These are phyloP conservation scores for Sphenodon punctatus DNA, from an alignment of 2,797 vertebrate species.

Conservation along the genomic window DNA sequence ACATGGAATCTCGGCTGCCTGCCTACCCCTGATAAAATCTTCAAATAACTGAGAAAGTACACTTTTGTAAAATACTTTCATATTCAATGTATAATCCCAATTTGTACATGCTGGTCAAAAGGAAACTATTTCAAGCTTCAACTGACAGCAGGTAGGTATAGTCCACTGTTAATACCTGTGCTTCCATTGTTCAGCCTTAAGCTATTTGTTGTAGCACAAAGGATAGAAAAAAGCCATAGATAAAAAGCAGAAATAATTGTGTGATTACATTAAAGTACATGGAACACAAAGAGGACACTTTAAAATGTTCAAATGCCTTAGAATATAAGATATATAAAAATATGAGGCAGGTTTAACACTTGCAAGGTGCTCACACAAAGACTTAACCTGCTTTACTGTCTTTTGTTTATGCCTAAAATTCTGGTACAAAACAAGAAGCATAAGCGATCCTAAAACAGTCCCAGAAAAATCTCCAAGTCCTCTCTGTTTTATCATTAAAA, in stretches of 20 bases:
- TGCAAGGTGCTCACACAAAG: not conserved
- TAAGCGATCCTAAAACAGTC: not conserved
- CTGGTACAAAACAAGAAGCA: not conserved
- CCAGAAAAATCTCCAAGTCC: constrained; percentile 16
- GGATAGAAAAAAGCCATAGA: not conserved
- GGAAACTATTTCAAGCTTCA: not conserved
- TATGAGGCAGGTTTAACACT: not conserved
- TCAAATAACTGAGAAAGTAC: not conserved
- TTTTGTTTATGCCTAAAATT: not conserved
- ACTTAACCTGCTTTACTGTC: not conserved
- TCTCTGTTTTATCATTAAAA: constrained; percentile 56
- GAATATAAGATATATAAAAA: not conserved
- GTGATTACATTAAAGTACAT: not conserved
- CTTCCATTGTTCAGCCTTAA: not conserved
- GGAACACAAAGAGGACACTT: not conserved
- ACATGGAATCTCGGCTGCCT: not conserved
- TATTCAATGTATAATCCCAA: not conserved
- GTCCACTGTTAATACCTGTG: not conserved
- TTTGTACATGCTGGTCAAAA: not conserved
- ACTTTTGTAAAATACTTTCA: not conserved
- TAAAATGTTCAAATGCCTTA: not conserved
- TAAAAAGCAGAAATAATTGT: not conserved
- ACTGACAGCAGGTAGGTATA: not conserved
- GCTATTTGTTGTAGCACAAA: not conserved
- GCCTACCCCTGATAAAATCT: not conserved